Evolutionary conservation across 2,113 vertebrate genomes (phyloP).

Genomic region (Pipra filicauda): DNA sequence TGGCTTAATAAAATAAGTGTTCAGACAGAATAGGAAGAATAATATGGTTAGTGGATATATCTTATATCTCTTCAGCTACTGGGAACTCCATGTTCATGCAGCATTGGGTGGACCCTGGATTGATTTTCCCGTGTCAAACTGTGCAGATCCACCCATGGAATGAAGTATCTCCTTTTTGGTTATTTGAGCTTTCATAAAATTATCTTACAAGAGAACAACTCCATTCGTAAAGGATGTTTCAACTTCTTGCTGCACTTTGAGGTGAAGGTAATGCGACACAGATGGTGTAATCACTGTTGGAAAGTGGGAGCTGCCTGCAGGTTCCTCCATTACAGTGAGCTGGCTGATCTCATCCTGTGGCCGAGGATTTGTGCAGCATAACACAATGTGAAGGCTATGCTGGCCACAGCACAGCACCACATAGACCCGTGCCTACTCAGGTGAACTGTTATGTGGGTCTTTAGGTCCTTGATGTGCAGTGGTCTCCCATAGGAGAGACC

Average conservation of each 20-base stretch:
- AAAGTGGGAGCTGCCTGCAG: not conserved
- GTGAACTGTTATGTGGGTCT: not conserved
- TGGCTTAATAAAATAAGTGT: not conserved
- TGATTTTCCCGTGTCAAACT: not conserved
- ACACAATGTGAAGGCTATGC: not conserved
- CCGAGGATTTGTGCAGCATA: not conserved
- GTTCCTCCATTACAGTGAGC: not conserved
- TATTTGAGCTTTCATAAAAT: not conserved
- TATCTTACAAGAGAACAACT: not conserved
- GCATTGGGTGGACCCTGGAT: not conserved
- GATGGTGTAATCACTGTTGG: fast-evolving
- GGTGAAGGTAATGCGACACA: not conserved
- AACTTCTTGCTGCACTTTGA: not conserved
- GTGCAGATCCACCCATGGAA: not conserved
- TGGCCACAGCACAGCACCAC: not conserved
- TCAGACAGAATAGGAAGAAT: not conserved
- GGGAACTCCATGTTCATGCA: fast-evolving
- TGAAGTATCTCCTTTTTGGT: not conserved
- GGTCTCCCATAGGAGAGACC: not conserved
- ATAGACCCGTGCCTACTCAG: not conserved
- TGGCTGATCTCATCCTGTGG: not conserved
- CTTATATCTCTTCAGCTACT: not conserved
- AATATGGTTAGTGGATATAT: not conserved
- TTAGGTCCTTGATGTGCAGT: not conserved
- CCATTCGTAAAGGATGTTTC: not conserved